Evolutionary conservation across 2,113 vertebrate genomes (phyloP).

Genomic region (Chinchilla lanigera): DNA sequence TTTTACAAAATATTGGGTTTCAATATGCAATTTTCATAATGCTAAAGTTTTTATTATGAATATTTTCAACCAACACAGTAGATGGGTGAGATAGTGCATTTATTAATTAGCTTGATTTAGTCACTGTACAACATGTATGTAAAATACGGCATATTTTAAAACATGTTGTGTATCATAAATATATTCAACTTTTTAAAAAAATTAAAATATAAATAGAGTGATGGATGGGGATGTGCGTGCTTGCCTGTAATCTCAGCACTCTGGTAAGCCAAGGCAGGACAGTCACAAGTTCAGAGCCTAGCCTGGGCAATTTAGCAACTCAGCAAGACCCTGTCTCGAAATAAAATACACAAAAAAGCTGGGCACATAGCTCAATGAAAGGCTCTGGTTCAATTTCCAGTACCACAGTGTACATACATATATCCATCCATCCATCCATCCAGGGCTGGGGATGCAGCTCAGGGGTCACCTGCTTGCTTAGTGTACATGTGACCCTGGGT

Average conservation of each 20-base stretch:
- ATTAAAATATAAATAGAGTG: too few species aligned
- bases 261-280: neutral
- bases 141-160: too few species aligned
- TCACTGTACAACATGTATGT: too few species aligned
- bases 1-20: too few species aligned
- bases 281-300: neutral
- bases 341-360: neutral
- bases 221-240: neutral
- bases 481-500: neutral
- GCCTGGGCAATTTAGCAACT: neutral
- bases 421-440: neutral
- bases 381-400: neutral
- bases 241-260: neutral
- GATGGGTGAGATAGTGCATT: neutral
- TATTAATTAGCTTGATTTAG: too few species aligned
- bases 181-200: too few species aligned
- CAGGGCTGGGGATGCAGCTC: neutral
- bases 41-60: neutral
- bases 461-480: neutral
- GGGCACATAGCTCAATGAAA: neutral
- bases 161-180: too few species aligned
- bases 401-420: neutral
- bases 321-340: neutral
- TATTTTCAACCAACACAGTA: neutral
- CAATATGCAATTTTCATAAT: too few species aligned